phyloP scores from a whole-genome alignment of 2,888 invertebrate genomes.

The Cephalotes varians region DNA sequence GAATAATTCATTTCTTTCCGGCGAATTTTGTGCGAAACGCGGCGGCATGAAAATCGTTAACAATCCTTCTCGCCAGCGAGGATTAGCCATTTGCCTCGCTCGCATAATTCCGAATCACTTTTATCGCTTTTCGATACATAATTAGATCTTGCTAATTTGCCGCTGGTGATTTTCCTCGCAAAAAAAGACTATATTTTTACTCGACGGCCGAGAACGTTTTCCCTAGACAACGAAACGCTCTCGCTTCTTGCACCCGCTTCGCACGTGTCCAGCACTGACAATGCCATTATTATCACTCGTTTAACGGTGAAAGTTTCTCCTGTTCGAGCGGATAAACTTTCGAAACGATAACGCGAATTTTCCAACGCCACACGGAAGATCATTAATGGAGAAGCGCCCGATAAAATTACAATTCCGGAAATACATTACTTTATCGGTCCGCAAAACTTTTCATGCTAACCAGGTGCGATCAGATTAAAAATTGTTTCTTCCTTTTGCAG shows the following conservation, averaged over 20 bases:
- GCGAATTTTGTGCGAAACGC: conserved; percentile 6
- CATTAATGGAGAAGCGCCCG: background rate
- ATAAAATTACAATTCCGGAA: background rate
- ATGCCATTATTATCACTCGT: conserved; percentile 59
- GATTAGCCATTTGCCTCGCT: background rate
- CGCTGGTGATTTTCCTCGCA: background rate
- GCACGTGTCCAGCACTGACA: conserved; percentile 21
- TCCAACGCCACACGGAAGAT: background rate
- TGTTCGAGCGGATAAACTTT: conserved; percentile 36
- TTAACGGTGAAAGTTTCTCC: conserved; percentile 70
- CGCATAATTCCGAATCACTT: background rate
- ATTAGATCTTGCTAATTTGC: background rate
- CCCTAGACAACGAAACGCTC: conserved; percentile 55
- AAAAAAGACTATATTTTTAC: conserved; percentile 54
- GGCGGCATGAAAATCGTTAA: conserved; percentile 14
- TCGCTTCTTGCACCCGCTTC: conserved; percentile 56
- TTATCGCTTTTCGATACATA: conserved; percentile 1
- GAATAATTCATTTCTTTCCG: conserved; percentile 48
- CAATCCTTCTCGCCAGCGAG: background rate
- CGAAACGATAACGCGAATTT: conserved; percentile 37
- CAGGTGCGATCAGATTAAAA: background rate
- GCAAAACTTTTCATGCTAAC: background rate
- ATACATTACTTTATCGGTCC: background rate
- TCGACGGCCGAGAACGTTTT: conserved; percentile 31
- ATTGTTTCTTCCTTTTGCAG: background rate